Evolutionary conservation across 2,888 invertebrate genomes (phyloP).

Genomic region (Lypha dubia): DNA sequence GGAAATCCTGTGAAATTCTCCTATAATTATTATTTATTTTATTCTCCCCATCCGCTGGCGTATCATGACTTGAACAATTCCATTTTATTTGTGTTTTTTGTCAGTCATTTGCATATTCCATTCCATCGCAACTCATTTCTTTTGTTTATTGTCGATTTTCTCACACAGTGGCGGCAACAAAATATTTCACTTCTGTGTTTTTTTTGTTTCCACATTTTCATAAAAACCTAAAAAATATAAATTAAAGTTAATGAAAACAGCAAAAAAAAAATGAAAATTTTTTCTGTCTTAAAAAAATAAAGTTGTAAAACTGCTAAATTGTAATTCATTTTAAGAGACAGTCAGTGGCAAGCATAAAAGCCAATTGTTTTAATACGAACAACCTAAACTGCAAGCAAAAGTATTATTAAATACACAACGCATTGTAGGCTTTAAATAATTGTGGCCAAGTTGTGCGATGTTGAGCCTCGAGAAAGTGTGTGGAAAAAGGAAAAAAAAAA

Average conservation of each 20-base stretch:
- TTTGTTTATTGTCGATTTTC: constrained; percentile 46
- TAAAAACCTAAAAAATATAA: neutral
- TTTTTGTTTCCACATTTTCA: constrained; percentile 73
- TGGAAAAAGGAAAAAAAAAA: constrained; percentile 10
- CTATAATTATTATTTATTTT: neutral
- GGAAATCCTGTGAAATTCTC: constrained; percentile 7
- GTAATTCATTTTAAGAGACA: constrained; percentile 42
- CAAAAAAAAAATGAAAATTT: neutral
- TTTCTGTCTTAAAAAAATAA: constrained; percentile 6
- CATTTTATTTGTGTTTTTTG: neutral
- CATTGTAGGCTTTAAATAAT: constrained; percentile 3
- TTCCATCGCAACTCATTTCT: neutral
- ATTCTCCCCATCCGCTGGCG: neutral
- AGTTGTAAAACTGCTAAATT: constrained; percentile 59
- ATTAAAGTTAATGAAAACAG: too few species aligned
- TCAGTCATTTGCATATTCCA: constrained; percentile 45
- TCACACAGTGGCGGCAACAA: constrained; percentile 67
- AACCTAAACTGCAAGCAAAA: neutral
- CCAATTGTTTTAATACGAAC: neutral
- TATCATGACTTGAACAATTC: constrained; percentile 8
- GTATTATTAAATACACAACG: constrained; percentile 3
- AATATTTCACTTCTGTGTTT: too few species aligned
- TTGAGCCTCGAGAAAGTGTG: neutral
- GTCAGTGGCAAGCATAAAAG: neutral
- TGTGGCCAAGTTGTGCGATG: neutral